Evolutionary conservation across 2,113 vertebrate species (phyloP).

Genomic region (Strix aluco): DNA sequence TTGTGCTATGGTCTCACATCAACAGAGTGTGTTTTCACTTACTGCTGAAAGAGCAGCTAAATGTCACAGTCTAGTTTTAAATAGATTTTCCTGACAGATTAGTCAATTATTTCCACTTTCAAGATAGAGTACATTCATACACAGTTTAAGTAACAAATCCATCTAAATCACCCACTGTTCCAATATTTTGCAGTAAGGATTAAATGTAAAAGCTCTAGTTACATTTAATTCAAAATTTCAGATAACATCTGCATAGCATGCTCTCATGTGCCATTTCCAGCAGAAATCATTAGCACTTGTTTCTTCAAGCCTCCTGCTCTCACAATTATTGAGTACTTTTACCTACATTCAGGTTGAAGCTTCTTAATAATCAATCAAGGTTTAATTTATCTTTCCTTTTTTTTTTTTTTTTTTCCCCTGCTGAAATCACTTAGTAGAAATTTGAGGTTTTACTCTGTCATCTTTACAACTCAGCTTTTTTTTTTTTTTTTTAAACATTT

Average conservation of each 20-base stretch:
- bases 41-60: not conserved
- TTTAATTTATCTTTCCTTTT: not conserved
- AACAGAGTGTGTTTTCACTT: not conserved
- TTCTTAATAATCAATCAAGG: not conserved
- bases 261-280: not conserved
- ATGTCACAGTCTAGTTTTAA: constrained; percentile 11
- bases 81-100: constrained; percentile 17
- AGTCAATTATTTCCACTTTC: constrained; percentile 25
- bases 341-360: not conserved
- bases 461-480: not conserved
- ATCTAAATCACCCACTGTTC: not conserved
- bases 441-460: not conserved
- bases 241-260: not conserved
- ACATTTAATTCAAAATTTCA: not conserved
- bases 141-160: constrained; percentile 2
- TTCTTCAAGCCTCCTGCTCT: not conserved
- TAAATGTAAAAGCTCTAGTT: not conserved
- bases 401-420: not conserved
- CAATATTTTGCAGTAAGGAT: not conserved
- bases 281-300: not conserved
- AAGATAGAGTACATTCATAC: not conserved
- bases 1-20: not conserved
- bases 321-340: not conserved
- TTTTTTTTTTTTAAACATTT: not conserved
- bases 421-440: not conserved